Percentiles rank a stretch among this genome's conserved stretches.
phyloP scores from a whole-genome alignment of 2,113 vertebrate genomes.

The Dunckerocampus dactyliophorus region DNA sequence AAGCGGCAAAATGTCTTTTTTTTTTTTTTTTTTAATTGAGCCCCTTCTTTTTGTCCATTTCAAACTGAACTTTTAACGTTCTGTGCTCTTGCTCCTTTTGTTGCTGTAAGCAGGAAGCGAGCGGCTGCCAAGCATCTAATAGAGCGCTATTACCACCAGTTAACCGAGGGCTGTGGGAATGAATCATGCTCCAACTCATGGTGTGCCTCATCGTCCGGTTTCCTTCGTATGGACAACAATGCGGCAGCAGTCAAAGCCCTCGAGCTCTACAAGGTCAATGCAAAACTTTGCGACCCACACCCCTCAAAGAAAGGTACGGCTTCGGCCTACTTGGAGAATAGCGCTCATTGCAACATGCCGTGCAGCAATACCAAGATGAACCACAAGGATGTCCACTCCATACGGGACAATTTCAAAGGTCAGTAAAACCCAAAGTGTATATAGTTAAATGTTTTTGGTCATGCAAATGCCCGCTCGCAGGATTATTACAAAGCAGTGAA shows the following conservation, averaged over 20 bases:
- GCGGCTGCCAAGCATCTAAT: constrained; percentile 99
- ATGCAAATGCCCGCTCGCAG: too few species aligned
- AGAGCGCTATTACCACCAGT: constrained; percentile 99
- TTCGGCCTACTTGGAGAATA: constrained; percentile 89
- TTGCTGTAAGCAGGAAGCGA: constrained; percentile 87
- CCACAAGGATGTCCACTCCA: constrained; percentile 82
- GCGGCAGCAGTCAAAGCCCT: constrained; percentile 96
- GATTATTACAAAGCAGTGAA: too few species aligned
- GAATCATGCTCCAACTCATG: constrained; percentile 97
- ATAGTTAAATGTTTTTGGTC: background rate
- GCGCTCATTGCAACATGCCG: constrained; percentile 81
- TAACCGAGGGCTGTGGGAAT: constrained; percentile 99
- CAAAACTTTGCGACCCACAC: constrained; percentile 97
- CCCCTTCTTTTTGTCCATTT: too few species aligned
- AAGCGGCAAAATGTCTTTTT: too few species aligned
- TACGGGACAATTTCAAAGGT: constrained; percentile 95
- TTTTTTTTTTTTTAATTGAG: too few species aligned
- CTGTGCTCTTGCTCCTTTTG: background rate
- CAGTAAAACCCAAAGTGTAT: constrained; percentile 30
- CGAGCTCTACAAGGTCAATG: constrained; percentile 98
- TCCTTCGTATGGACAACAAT: constrained; percentile 98
- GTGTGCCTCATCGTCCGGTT: constrained; percentile 94
- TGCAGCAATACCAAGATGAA: constrained; percentile 88
- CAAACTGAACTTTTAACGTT: background rate
- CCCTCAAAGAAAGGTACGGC: constrained; percentile 98